phyloP scores from a whole-genome alignment of 64 coral and sea anemone species.

The Montipora capricornis region DNA sequence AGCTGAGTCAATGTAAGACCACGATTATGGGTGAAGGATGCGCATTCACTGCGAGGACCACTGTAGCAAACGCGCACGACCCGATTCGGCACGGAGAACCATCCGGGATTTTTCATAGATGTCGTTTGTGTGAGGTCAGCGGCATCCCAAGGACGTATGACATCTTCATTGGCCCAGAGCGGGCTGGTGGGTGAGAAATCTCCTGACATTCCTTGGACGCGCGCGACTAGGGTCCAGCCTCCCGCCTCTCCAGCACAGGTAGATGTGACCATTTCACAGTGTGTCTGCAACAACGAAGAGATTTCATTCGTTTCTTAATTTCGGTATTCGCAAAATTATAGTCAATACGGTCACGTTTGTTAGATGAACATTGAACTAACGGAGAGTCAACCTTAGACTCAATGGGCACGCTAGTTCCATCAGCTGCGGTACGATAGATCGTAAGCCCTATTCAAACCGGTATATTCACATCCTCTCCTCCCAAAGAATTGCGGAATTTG shows the following conservation, averaged over 20 bases:
- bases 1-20: constrained; percentile 74
- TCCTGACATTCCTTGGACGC: constrained; percentile 78
- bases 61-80: constrained; percentile 89
- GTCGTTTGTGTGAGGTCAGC: constrained; percentile 84
- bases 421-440: no score
- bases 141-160: constrained; percentile 75
- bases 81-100: constrained; percentile 77
- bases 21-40: constrained; percentile 88
- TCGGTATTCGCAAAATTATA: no score
- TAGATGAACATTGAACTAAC: no score
- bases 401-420: no score
- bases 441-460: no score
- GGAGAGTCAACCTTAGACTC: no score
- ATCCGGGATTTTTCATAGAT: constrained; percentile 98
- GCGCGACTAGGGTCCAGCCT: constrained; percentile 96
- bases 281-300: constrained; percentile 48
- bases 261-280: constrained; percentile 84
- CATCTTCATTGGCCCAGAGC: constrained; percentile 83
- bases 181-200: constrained; percentile 95
- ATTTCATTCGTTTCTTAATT: background rate
- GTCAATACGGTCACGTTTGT: no score
- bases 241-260: constrained; percentile 70
- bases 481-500: no score
- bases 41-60: constrained; percentile 91
- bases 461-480: no score